A percentile compares a stretch with the other conserved stretches of the same genome.
These are phyloP conservation scores for Pogonus chalceus DNA, from an alignment of 1,140 invertebrate species.

Conservation along the genomic window DNA sequence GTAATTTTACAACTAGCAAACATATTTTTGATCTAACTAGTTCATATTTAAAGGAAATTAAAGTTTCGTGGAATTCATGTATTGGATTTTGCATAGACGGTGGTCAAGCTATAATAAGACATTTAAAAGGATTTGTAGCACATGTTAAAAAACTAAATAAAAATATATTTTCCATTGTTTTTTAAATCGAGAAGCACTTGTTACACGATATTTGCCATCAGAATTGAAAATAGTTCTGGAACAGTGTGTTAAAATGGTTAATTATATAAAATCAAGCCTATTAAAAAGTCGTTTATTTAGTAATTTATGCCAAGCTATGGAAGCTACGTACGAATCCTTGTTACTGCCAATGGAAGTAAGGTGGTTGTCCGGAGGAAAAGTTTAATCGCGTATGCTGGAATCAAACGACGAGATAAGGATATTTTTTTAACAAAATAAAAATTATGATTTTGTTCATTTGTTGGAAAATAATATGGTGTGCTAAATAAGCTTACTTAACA, in stretches of 20 bases:
- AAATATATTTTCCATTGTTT: conserved; percentile 30
- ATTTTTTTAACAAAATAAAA: conserved; percentile 19
- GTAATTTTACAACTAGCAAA: conserved; percentile 16
- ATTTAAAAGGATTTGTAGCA: conserved; percentile 27
- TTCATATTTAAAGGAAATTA: conserved; percentile 25
- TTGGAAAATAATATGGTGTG: conserved; percentile 17
- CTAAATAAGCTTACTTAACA: conserved; percentile 19
- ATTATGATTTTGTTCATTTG: conserved; percentile 15
- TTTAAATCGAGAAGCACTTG: conserved; percentile 29
- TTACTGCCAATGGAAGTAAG: conserved; percentile 17
- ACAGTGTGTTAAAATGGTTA: conserved; percentile 18
- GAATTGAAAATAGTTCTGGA: conserved; percentile 16
- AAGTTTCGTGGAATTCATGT: conserved; percentile 23
- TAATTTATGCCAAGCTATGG: conserved; percentile 19
- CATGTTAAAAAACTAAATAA: conserved; percentile 27
- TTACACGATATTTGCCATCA: conserved; percentile 12
- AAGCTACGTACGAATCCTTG: conserved; percentile 18
- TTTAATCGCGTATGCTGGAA: conserved; percentile 15
- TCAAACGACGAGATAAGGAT: conserved; percentile 17
- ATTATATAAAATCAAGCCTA: conserved; percentile 17
- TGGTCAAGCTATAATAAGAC: conserved; percentile 32
- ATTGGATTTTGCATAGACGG: conserved; percentile 35
- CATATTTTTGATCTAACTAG: conserved; percentile 25
- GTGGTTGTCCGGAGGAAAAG: conserved; percentile 15
- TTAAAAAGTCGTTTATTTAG: conserved; percentile 17